Evolutionary conservation across 2,888 invertebrate genomes (phyloP).

Genomic region (Hipparchia semele): DNA sequence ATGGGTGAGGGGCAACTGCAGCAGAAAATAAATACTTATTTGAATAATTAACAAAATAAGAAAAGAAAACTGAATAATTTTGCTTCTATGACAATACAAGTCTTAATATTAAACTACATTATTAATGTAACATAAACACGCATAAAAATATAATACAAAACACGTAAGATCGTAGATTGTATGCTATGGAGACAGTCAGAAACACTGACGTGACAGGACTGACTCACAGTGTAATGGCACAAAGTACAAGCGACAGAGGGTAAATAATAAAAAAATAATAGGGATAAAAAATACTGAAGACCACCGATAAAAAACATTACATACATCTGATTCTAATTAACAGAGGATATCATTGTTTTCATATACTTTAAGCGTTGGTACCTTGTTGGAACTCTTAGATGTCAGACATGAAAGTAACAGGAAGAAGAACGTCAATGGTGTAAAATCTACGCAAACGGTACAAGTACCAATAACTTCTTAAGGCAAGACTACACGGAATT

Average conservation of each 20-base stretch:
- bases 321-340: no score
- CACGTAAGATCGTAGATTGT: conserved; percentile 23
- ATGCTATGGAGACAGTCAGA: conserved; percentile 35
- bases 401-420: no score
- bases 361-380: neutral
- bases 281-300: neutral
- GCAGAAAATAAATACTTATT: no score
- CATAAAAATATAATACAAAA: conserved; percentile 1
- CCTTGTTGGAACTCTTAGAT: neutral
- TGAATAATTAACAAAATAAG: no score
- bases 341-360: no score
- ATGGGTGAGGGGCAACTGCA: no score
- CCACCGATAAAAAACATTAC: neutral
- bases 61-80: no score
- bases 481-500: no score
- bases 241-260: conserved; percentile 37
- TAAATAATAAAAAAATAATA: neutral
- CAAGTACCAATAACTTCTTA: no score
- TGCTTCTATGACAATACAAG: neutral
- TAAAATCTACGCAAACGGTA: no score
- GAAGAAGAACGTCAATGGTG: conserved; percentile 27
- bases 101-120: neutral
- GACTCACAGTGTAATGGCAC: conserved; percentile 28
- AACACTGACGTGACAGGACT: conserved; percentile 44
- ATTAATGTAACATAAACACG: conserved; percentile 17